A percentile compares a stretch with the other conserved stretches of the same genome.
Conservation (phyloP, 2,888 invertebrate genomes). For the Amaurobius ferox region DNA sequence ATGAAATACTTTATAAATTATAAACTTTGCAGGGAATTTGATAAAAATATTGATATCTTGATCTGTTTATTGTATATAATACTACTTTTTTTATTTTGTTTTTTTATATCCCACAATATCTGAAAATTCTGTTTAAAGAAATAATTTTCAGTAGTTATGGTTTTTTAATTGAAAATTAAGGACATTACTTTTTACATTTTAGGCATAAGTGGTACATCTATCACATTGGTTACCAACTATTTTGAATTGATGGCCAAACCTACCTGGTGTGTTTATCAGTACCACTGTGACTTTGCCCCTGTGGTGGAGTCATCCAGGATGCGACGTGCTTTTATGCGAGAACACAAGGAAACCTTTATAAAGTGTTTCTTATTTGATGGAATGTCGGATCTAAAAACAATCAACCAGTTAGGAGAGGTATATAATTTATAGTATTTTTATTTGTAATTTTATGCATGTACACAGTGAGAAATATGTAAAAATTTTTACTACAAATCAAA, state of each 20-base stretch:
- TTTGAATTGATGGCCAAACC: constrained; percentile 76
- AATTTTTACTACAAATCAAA: too few species aligned
- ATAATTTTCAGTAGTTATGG: too few species aligned
- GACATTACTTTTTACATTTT: neutral
- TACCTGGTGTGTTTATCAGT: constrained; percentile 75
- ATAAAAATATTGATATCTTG: too few species aligned
- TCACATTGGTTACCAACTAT: constrained; percentile 75
- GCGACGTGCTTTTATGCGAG: constrained; percentile 76
- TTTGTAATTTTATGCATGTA: neutral
- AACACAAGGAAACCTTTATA: constrained; percentile 75
- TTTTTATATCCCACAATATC: too few species aligned
- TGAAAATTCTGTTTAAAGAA: too few species aligned
- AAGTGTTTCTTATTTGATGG: constrained; percentile 73
- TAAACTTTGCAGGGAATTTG: too few species aligned
- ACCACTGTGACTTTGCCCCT: constrained; percentile 77
- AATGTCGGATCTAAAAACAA: constrained; percentile 66
- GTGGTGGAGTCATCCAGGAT: constrained; percentile 76
- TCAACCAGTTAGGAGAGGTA: constrained; percentile 37
- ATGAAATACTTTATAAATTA: too few species aligned
- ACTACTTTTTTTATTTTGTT: too few species aligned
- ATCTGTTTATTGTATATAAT: too few species aligned
- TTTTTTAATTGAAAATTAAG: too few species aligned
- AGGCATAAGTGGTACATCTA: constrained; percentile 43
- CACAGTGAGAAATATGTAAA: too few species aligned
- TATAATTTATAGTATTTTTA: constrained; percentile 2